A percentile compares a stretch with the other conserved stretches of the same genome.
These are phyloP conservation scores for Nesidiocoris tenuis DNA, from an alignment of 2,888 invertebrate genomes.

Conservation along the genomic window DNA sequence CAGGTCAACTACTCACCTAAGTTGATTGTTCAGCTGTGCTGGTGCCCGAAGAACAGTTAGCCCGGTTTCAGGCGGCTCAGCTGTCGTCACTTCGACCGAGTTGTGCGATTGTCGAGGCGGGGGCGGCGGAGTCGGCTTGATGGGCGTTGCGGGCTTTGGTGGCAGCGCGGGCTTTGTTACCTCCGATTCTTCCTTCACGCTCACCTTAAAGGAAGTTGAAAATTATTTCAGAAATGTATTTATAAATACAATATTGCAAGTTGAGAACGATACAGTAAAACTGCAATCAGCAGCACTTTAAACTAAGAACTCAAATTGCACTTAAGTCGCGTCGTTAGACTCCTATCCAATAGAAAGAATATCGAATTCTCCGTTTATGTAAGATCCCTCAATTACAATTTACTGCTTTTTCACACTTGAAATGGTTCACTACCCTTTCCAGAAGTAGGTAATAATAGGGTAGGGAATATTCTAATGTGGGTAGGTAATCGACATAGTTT, in stretches of 20 bases:
- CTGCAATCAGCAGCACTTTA: neutral
- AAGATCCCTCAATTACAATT: too few relatives aligned
- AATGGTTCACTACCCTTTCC: too few relatives aligned
- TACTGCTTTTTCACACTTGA: too few relatives aligned
- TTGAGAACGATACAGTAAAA: too few relatives aligned
- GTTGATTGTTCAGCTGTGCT: neutral
- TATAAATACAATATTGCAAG: neutral
- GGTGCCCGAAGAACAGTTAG: constrained; percentile 41
- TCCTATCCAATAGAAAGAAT: too few relatives aligned
- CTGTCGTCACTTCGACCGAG: constrained; percentile 46
- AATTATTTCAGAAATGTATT: neutral
- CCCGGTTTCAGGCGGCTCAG: constrained; percentile 33
- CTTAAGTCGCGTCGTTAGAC: too few relatives aligned
- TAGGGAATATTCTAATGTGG: too few relatives aligned
- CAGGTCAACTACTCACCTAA: neutral
- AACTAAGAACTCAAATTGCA: neutral
- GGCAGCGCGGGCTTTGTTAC: constrained; percentile 74
- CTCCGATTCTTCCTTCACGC: constrained; percentile 55
- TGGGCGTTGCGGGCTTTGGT: constrained; percentile 72
- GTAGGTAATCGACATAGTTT: too few relatives aligned
- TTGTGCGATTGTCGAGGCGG: constrained; percentile 57
- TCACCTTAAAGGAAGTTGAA: constrained; percentile 14
- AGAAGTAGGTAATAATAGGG: too few relatives aligned
- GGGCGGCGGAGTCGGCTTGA: constrained; percentile 56
- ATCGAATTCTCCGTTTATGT: too few relatives aligned